phyloP scores from a whole-genome alignment of 2,888 invertebrate genomes.

The Busseola fusca region DNA sequence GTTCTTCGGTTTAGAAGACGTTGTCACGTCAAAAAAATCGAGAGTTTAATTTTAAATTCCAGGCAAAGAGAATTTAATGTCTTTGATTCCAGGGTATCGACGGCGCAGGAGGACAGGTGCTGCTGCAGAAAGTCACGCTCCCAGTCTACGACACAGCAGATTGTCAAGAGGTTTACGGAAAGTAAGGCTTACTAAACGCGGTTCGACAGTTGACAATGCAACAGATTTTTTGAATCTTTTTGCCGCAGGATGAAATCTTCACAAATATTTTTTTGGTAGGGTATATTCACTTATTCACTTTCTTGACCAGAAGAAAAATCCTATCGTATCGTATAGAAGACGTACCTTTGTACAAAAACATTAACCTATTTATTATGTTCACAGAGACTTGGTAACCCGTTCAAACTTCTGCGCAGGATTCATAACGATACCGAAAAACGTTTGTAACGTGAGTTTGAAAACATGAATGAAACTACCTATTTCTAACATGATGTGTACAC shows the following conservation, averaged over 20 bases:
- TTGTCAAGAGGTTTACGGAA: constrained; percentile 82
- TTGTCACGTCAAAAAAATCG: too few relatives aligned
- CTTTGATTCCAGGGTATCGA: constrained; percentile 77
- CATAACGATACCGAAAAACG: constrained; percentile 80
- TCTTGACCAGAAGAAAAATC: neutral
- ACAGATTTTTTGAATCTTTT: neutral
- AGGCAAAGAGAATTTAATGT: too few relatives aligned
- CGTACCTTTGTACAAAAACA: neutral
- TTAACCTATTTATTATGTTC: constrained; percentile 39
- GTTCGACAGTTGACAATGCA: too few relatives aligned
- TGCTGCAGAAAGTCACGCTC: constrained; percentile 79
- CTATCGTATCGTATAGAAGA: neutral
- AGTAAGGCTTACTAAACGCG: constrained; percentile 62
- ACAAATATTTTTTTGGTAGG: neutral
- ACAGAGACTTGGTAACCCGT: constrained; percentile 79
- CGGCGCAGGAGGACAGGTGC: constrained; percentile 75
- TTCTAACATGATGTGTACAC: neutral
- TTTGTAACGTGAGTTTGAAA: constrained; percentile 80
- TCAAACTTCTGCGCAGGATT: constrained; percentile 84
- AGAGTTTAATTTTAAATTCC: constrained; percentile 4
- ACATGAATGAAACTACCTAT: neutral
- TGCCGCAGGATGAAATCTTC: too few relatives aligned
- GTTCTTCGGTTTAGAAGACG: too few relatives aligned
- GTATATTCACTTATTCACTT: neutral
- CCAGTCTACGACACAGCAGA: constrained; percentile 81